A percentile compares a stretch with the other conserved stretches of the same genome.
Conservation (phyloP, 2,113 vertebrate genomes). For the Lepidothrix coronata region DNA sequence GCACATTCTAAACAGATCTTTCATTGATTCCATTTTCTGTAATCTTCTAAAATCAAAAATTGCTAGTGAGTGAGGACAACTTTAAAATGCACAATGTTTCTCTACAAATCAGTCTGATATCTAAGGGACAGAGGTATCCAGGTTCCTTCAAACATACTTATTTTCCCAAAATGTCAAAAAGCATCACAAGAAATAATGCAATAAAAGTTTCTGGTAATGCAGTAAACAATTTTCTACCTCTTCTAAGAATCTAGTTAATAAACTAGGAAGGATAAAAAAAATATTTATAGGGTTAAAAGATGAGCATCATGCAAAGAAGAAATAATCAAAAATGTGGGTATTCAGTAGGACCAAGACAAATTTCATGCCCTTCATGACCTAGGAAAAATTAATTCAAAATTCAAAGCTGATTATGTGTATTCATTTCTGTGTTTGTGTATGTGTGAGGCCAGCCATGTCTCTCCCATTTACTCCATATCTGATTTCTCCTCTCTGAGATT, state of each 20-base stretch:
- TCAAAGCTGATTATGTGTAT: background rate
- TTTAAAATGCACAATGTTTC: background rate
- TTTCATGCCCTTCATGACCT: background rate
- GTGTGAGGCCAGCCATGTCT: background rate
- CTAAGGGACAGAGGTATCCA: background rate
- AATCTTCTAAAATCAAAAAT: background rate
- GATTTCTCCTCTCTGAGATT: background rate
- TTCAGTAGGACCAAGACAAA: background rate
- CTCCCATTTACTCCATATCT: background rate
- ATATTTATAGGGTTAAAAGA: background rate
- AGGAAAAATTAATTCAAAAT: background rate
- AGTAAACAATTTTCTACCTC: background rate
- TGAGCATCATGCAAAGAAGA: background rate
- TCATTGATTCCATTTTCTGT: background rate
- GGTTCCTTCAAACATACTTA: background rate
- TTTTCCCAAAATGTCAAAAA: background rate
- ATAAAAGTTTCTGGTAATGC: background rate
- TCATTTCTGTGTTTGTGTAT: background rate
- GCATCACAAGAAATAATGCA: background rate
- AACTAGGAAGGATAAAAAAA: background rate
- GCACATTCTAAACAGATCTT: background rate
- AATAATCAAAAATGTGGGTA: background rate
- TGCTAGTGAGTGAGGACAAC: background rate
- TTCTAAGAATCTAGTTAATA: background rate
- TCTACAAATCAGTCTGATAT: background rate